Conservation (phyloP, 2,113 vertebrate species). For the Prolemur simus region DNA sequence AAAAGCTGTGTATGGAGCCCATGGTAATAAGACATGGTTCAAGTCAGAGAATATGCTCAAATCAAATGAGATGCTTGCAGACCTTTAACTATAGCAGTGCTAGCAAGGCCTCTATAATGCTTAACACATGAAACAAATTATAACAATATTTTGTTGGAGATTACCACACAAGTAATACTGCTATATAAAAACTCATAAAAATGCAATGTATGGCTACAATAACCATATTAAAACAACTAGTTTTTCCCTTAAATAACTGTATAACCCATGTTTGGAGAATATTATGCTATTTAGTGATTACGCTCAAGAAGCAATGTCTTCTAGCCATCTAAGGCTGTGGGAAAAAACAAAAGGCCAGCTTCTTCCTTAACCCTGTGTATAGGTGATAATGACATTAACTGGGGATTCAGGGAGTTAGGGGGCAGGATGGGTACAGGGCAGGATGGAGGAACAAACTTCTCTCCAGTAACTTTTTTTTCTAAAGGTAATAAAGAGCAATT, state of each 20-base stretch:
- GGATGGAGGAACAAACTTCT: neutral
- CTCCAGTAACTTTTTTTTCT: slow-evolving; percentile 32
- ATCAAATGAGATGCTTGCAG: slow-evolving; percentile 70
- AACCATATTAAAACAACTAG: slow-evolving; percentile 81
- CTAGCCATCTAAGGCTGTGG: slow-evolving; percentile 4
- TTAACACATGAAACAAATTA: slow-evolving; percentile 84
- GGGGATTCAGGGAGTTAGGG: neutral
- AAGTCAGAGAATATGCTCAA: neutral
- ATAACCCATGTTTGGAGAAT: slow-evolving; percentile 66
- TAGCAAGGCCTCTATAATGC: slow-evolving; percentile 73
- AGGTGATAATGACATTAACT: neutral
- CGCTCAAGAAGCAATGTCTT: slow-evolving; percentile 58
- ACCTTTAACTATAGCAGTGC: slow-evolving; percentile 71
- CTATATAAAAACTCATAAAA: slow-evolving; percentile 84
- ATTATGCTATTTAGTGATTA: slow-evolving; percentile 78
- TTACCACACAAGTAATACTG: slow-evolving; percentile 83
- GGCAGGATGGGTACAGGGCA: accelerated
- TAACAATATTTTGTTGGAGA: slow-evolving; percentile 83
- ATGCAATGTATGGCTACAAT: slow-evolving; percentile 79
- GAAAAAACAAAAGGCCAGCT: slow-evolving; percentile 42
- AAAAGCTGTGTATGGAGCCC: slow-evolving; percentile 54
- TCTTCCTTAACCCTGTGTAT: slow-evolving; percentile 1
- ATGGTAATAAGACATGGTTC: slow-evolving; percentile 61
- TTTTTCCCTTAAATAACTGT: slow-evolving; percentile 84
- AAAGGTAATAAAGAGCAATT: slow-evolving; percentile 40